A percentile compares a stretch with the other conserved stretches of the same genome.
Evolutionary conservation across 2,888 invertebrate genomes (phyloP).

Genomic region (Ennomos erosarius): DNA sequence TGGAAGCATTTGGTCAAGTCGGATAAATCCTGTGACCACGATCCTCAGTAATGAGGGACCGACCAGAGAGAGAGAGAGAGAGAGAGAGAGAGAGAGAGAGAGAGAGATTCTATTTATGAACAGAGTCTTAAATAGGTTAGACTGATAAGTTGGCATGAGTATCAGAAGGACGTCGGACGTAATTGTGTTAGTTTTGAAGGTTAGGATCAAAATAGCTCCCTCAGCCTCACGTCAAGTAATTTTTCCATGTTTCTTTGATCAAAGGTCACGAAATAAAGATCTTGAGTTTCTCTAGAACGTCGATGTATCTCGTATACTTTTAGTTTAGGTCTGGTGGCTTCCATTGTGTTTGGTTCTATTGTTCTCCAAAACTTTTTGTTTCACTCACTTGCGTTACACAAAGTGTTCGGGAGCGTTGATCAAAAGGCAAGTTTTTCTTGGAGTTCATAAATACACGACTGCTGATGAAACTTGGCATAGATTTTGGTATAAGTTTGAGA

Average conservation of each 20-base stretch:
- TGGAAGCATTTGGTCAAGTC: no score
- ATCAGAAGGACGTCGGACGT: no score
- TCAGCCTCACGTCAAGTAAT: background rate
- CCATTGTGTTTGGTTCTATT: constrained; percentile 36
- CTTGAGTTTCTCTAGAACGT: constrained; percentile 16
- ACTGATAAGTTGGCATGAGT: no score
- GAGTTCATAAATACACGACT: constrained; percentile 14
- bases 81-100: no score
- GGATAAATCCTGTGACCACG: no score
- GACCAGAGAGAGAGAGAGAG: no score
- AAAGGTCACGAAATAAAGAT: constrained; percentile 20
- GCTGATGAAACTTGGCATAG: constrained; percentile 5
- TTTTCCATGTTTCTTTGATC: constrained; percentile 10
- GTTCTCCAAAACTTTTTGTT: constrained; percentile 36
- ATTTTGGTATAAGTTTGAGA: no score
- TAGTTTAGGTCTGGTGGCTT: constrained; percentile 25
- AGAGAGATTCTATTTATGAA: no score
- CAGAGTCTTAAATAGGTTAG: no score
- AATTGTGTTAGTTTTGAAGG: no score
- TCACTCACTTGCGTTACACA: constrained; percentile 33
- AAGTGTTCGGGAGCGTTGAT: constrained; percentile 11
- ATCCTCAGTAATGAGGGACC: no score
- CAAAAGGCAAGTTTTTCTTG: constrained; percentile 24
- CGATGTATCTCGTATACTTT: constrained; percentile 22
- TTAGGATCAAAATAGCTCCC: no score